Evolutionary conservation across 2,113 vertebrate genomes (phyloP).

Genomic region (Lucifuga dentata): DNA sequence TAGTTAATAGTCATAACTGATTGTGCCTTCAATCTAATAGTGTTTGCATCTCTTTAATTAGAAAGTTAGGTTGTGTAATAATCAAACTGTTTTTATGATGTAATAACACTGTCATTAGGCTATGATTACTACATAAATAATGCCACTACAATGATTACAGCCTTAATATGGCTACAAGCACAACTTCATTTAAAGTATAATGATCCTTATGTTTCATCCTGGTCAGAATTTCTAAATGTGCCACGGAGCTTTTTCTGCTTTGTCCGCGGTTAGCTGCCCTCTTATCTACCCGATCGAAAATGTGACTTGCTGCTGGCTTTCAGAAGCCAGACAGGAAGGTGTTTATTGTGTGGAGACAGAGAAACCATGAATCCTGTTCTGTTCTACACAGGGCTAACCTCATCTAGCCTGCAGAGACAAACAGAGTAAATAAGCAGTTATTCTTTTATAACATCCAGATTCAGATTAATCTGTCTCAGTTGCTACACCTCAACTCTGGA

Average conservation of each 20-base stretch:
- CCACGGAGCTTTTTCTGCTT: conserved; percentile 32
- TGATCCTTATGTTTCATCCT: conserved; percentile 8
- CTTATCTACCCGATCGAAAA: conserved; percentile 65
- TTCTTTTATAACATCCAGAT: conserved; percentile 34
- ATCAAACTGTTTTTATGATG: conserved; percentile 30
- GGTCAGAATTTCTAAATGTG: conserved; percentile 12
- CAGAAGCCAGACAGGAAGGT: conserved; percentile 59
- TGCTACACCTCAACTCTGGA: conserved; percentile 19
- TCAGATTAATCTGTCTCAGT: conserved; percentile 16
- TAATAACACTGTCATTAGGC: conserved; percentile 15
- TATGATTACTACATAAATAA: conserved; percentile 26
- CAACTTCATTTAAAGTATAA: not conserved
- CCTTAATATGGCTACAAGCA: not conserved
- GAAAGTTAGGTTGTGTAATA: conserved; percentile 41
- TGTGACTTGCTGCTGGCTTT: conserved; percentile 46
- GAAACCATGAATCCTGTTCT: conserved; percentile 48
- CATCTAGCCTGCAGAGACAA: conserved; percentile 55
- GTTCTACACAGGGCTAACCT: conserved; percentile 53
- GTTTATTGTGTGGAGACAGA: conserved; percentile 64
- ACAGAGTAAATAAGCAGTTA: conserved; percentile 65
- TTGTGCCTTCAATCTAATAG: not conserved
- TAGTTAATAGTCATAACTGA: conserved; percentile 1
- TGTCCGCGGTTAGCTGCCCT: conserved; percentile 32
- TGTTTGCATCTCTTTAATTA: conserved; percentile 17
- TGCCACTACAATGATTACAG: conserved; percentile 24